phyloP scores from a whole-genome alignment of 2,797 vertebrate genomes.

The Poeciliopsis turneri region DNA sequence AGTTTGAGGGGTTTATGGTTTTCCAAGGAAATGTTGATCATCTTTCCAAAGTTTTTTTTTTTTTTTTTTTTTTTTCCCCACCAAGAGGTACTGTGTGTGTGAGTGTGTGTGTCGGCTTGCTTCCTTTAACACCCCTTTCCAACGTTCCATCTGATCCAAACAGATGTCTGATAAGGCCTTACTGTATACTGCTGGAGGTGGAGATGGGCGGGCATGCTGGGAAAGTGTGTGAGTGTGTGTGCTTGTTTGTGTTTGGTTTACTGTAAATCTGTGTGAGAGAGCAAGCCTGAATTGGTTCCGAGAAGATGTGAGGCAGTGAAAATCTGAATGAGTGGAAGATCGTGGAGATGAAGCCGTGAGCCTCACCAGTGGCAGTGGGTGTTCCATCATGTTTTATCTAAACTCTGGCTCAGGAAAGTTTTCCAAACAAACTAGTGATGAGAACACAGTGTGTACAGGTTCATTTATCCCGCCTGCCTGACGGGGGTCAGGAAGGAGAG shows the following conservation, averaged over 20 bases:
- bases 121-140: background rate
- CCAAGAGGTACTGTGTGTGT: too few species aligned
- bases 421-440: background rate
- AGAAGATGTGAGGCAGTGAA: background rate
- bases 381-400: background rate
- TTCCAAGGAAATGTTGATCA: background rate
- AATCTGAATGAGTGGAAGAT: background rate
- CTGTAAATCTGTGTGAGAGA: background rate
- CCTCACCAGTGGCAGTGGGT: background rate
- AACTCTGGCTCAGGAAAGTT: background rate
- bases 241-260: background rate
- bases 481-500: too few species aligned
- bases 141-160: background rate
- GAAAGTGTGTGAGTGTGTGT: background rate
- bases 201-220: background rate
- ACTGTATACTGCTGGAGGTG: background rate
- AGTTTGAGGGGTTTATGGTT: background rate
- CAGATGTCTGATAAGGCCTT: background rate
- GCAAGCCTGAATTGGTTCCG: background rate
- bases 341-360: background rate
- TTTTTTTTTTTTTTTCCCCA: background rate
- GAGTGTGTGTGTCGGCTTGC: background rate
- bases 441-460: background rate
- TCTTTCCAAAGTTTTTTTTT: background rate
- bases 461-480: background rate